phyloP scores from a whole-genome alignment of 2,888 invertebrate species.

The Chloroclysta siterata region DNA sequence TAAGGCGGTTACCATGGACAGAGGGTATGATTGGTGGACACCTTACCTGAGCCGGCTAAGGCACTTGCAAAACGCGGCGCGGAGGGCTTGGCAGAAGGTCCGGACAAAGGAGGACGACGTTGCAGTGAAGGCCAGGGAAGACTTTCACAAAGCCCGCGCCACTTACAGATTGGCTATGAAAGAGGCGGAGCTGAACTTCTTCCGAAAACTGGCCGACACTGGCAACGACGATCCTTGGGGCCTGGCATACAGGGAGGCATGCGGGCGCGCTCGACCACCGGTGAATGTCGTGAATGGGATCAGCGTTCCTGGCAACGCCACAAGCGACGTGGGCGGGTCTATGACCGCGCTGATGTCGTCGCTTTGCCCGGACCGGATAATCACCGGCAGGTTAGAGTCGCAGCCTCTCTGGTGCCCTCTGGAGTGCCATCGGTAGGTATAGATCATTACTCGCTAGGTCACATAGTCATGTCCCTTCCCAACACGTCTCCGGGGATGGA shows the following conservation, averaged over 20 bases:
- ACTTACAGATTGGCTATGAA: too few relatives aligned
- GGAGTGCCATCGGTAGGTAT: too few relatives aligned
- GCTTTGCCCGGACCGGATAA: slow-evolving; percentile 44
- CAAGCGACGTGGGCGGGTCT: slow-evolving; percentile 28
- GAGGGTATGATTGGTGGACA: too few relatives aligned
- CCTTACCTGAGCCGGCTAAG: too few relatives aligned
- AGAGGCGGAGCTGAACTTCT: background rate
- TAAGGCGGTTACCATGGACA: too few relatives aligned
- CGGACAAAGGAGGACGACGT: too few relatives aligned
- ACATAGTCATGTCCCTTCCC: background rate
- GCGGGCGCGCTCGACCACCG: slow-evolving; percentile 35
- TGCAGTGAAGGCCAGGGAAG: too few relatives aligned
- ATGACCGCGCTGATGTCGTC: slow-evolving; percentile 35
- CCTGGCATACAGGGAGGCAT: slow-evolving; percentile 40
- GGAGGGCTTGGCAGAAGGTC: too few relatives aligned
- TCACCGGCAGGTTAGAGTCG: slow-evolving; percentile 2
- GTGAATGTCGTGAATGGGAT: too few relatives aligned
- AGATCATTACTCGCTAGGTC: background rate
- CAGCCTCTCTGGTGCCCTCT: background rate
- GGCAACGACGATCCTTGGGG: slow-evolving; percentile 43
- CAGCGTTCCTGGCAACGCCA: slow-evolving; percentile 12
- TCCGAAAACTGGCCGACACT: slow-evolving; percentile 9
- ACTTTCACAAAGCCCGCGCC: too few relatives aligned
- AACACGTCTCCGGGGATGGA: background rate
- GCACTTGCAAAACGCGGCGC: too few relatives aligned